Evolutionary conservation across 2,888 invertebrate species (phyloP), one percentile per base, ranked within the genome.

Genomic region (Acrobasis repandana): DNA sequence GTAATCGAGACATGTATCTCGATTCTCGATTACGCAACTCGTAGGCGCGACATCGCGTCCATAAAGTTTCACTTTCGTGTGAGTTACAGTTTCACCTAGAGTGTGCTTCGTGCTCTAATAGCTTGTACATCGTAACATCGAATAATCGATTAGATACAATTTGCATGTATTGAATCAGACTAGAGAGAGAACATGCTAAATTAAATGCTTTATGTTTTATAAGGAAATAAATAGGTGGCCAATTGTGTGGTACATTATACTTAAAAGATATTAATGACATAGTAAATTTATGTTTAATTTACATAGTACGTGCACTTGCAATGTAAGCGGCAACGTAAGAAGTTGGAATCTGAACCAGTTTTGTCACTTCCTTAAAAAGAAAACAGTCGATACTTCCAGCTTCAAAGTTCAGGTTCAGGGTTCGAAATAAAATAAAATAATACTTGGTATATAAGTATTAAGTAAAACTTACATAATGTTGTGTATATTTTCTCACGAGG

Each of bases 61-160:
- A 75, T 76, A 76, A 80, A 83, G 86, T 90, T 90, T 90, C 91
- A 90, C 90, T 90, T 90, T 90, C 84, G 76, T 78, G 79, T 86
- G 84, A 86, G 82, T 83, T 88, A 88, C 82, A 77, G 80, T 86
- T 86, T 83, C 73, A 67, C 67, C 66, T 76, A 69, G 34, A 33
- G 34, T n/a, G 16, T 36, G 36, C 50, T 58, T 50, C 71, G 72
- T 73, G 76, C 71, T 69, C 70, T 61, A 61, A 61, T 69, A 73
- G 63, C 16, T 33, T 57, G 47, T 28, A 57, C 47, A 47, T 57
- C 20, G 36, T 20, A 38, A 56, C 56, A 43, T 20, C 15, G 56
- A 56, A 14, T 56, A 56, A 57, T 57, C 57, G 57, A 57, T 57
- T 33, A n/a, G n/a, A n/a, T n/a, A 47, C 47, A 6, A 57, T 57